Evolutionary conservation across 2,888 invertebrate species (phyloP), one percentile per base, ranked within the genome.

Genomic region (Criorhina ranunculi): DNA sequence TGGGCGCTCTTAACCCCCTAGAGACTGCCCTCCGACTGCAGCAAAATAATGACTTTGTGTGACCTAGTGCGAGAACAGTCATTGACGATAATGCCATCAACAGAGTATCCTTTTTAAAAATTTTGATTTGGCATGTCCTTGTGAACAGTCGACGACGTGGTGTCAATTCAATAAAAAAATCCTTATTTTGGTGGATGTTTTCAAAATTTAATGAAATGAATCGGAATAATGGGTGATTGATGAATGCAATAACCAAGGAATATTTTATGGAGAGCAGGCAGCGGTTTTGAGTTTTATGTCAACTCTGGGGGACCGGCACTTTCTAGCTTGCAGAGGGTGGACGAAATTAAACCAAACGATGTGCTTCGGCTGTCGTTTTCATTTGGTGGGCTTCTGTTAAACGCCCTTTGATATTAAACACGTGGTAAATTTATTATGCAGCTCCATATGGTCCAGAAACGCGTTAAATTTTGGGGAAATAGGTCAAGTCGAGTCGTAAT

Each of bases 31-130:
- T 24, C 4, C 24, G 4, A 24, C 24, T 24, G 24, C 2, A 24
- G 4, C 24, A 44, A 17, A 44, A 17, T 44, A 3, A 15, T 44
- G 17, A 17, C 15, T 44, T 15, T 15, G 8, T 44, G 44, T 17
- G 19, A 46, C 19, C 17, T 17, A 46, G 11, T 2, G 4, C n/a
- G 17, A 19, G 8, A 46, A 19, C 44, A 44, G 17, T 44, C 44
- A 44, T 46, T 9, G 46, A 46, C 17, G 46, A 46, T 46, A 46
- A 46, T 46, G 46, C 46, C 9, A 46, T 17, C 17, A 19, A 19
- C 9, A 6, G 19, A 46, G 46, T 19, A 17, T 19, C 17, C 46
- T 17, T 9, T 44, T 44, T 17, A 17, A 17, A 44, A 44, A 46
- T 46, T 44, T 46, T 46, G 46, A 46, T 46, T 46, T 46, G 19